These are phyloP conservation scores for Bombus difficillimus DNA, from an alignment of 1,140 invertebrate genomes.

Conservation along the genomic window DNA sequence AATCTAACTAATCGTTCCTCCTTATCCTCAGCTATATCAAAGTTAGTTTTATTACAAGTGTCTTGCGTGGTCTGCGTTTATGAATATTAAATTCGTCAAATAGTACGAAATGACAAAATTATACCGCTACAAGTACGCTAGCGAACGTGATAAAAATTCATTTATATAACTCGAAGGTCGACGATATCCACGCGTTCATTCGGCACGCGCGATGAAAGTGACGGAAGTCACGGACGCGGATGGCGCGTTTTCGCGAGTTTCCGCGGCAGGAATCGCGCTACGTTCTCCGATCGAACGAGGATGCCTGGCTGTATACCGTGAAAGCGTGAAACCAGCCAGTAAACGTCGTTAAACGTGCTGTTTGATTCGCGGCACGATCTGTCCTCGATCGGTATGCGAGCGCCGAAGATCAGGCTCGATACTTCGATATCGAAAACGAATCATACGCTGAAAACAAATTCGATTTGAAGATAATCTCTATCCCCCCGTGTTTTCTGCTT, in stretches of 20 bases:
- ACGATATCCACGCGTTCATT: background rate
- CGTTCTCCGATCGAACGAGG: background rate
- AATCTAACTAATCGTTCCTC: no score
- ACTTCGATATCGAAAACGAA: no score
- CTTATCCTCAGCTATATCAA: no score
- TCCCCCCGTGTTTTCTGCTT: no score
- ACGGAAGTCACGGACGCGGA: slow-evolving; percentile 4
- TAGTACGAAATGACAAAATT: no score
- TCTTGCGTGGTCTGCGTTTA: no score
- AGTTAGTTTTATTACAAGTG: no score
- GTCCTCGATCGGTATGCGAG: slow-evolving; percentile 70
- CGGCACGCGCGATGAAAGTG: slow-evolving; percentile 22
- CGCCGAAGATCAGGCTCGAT: slow-evolving; percentile 27
- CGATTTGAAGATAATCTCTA: no score
- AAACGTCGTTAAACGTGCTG: slow-evolving; percentile 48
- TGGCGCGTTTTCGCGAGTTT: background rate
- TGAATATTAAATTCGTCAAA: no score
- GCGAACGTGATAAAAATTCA: background rate
- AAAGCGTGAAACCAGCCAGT: slow-evolving; percentile 22
- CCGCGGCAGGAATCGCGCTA: background rate
- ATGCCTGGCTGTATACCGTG: background rate
- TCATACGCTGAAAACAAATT: no score
- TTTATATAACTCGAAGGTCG: background rate
- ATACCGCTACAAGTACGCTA: no score
- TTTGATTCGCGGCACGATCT: slow-evolving; percentile 69